Evolutionary conservation across 1,140 invertebrate genomes (phyloP), one percentile per base, ranked within the genome.

Genomic region (Diabrotica undecimpunctata): DNA sequence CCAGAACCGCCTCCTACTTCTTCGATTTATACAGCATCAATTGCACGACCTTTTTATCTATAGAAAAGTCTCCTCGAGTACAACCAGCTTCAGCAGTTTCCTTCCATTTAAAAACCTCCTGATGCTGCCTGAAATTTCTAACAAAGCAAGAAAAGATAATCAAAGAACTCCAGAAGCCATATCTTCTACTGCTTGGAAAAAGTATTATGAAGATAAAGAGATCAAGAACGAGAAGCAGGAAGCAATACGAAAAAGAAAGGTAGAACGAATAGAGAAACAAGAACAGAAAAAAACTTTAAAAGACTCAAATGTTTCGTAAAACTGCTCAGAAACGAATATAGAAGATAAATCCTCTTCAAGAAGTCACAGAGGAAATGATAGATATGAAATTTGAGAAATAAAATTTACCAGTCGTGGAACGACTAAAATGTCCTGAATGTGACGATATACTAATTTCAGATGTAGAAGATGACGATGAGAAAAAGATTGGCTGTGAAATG

Each of bases 401-500:
- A n/a, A n/a, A n/a, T n/a, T n/a, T n/a, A n/a, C 14, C 53, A 54
- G 53, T 25, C 53, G 53, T 54, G 11, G 57, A 37, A 50, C 37
- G 39, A 50, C 13, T 50, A 13, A 46, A 56, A 61, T 61, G 58
- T 61, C 10, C 58, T 12, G 14, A 35, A 14, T 61, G 46, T 35
- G 39, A 61, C 11, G 39, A 61, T 9, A 38, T n/a, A 50, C 39
- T 61, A 50, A 46, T 39, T 13, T 39, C 35, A 13, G 58, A 51
- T 51, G 51, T 38, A 59, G 57, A 59, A 59, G 57, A 46, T 41
- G 39, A 39, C 36, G 57, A 59, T 59, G n/a, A 59, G 36, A 59
- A 46, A 59, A 59, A 59, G n/a, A 59, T 59, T 39, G 57, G 57
- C n/a, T 59, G 57, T 39, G 38, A 59, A 41, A 7, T 59, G 39